phyloP scores from a whole-genome alignment of 2,888 invertebrate species.

The Sericinus montela region DNA sequence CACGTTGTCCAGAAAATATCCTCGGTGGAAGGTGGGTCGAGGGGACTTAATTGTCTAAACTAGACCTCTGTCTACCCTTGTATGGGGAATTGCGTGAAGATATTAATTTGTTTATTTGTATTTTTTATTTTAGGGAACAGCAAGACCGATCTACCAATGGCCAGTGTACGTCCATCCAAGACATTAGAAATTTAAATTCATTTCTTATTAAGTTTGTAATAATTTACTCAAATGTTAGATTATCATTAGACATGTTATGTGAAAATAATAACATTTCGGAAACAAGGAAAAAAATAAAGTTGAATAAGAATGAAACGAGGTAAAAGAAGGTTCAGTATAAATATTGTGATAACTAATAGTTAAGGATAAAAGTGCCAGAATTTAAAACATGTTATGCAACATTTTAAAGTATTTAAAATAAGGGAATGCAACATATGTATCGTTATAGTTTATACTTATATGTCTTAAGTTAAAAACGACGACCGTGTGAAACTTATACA shows the following conservation, averaged over 20 bases:
- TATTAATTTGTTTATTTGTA: too few relatives aligned
- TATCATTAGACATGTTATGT: slow-evolving; percentile 7
- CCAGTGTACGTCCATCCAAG: slow-evolving; percentile 54
- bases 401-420: background rate
- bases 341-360: slow-evolving; percentile 52
- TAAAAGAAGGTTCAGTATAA: slow-evolving; percentile 4
- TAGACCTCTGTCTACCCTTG: too few relatives aligned
- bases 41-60: too few relatives aligned
- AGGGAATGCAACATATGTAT: too few relatives aligned
- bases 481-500: too few relatives aligned
- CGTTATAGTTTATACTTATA: too few relatives aligned
- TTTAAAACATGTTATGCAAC: slow-evolving; percentile 19
- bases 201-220: slow-evolving; percentile 18
- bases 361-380: slow-evolving; percentile 70
- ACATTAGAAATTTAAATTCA: slow-evolving; percentile 38
- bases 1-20: too few relatives aligned
- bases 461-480: too few relatives aligned
- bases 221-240: slow-evolving; percentile 2
- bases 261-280: background rate
- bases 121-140: slow-evolving; percentile 43
- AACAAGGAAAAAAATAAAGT: background rate
- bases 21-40: too few relatives aligned
- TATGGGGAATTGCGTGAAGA: too few relatives aligned
- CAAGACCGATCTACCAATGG: slow-evolving; percentile 55
- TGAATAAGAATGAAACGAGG: background rate